Conservation (phyloP, 2,113 vertebrate genomes). For the Ifrita kowaldi region DNA sequence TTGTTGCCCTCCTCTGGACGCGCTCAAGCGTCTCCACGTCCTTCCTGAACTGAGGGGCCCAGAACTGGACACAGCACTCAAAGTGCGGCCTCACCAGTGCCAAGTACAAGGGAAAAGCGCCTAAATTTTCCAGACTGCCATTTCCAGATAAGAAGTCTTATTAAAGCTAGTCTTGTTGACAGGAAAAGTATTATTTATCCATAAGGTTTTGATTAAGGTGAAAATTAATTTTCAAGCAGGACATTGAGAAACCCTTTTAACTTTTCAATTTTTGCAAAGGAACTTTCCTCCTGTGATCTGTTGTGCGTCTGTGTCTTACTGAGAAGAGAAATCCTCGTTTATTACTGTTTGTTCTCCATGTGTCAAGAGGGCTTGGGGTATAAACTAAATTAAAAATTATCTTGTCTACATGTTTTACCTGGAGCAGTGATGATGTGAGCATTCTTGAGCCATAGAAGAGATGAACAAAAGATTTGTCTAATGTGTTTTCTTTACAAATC, state of each 20-base stretch:
- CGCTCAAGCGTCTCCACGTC: too few species aligned
- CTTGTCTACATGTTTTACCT: not conserved
- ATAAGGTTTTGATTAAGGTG: not conserved
- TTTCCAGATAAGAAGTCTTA: not conserved
- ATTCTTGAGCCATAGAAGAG: not conserved
- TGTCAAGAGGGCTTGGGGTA: not conserved
- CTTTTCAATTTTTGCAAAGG: not conserved
- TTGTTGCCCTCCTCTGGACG: too few species aligned
- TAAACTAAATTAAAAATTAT: not conserved
- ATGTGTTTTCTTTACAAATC: not conserved
- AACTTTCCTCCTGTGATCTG: not conserved
- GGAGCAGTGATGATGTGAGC: not conserved
- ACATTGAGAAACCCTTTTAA: not conserved
- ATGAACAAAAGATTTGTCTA: not conserved
- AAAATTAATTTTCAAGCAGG: not conserved
- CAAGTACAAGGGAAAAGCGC: accelerated
- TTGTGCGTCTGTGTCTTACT: not conserved
- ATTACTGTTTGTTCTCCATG: not conserved
- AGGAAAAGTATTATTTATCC: not conserved
- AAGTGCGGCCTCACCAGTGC: too few species aligned
- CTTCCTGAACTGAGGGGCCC: too few species aligned
- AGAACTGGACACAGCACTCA: too few species aligned
- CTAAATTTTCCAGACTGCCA: not conserved
- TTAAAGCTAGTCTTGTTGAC: not conserved
- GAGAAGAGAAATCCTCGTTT: not conserved